Conservation (phyloP, 35 echinoderm and acorn worm species). For the Diadema setosum region DNA sequence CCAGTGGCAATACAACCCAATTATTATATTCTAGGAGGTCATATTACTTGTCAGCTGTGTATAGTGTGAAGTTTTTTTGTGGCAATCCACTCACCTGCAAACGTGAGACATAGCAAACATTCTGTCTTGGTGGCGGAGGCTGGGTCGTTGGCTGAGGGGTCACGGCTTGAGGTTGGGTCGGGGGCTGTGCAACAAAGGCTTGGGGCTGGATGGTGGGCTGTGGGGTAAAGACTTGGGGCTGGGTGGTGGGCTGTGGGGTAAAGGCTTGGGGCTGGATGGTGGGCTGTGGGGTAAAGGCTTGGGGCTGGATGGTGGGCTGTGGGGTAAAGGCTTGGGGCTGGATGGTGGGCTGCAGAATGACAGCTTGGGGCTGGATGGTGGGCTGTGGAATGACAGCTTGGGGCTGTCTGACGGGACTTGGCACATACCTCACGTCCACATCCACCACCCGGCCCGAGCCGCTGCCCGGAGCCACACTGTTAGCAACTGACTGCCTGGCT, state of each 20-base stretch:
- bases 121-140: not conserved
- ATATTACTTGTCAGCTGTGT: no score
- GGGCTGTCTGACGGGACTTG: not conserved
- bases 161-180: not conserved
- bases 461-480: not conserved
- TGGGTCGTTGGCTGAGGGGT: not conserved
- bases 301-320: not conserved
- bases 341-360: not conserved
- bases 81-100: constrained; percentile 82
- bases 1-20: no score
- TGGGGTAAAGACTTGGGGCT: not conserved
- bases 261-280: not conserved
- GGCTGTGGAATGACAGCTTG: no score
- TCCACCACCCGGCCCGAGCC: not conserved
- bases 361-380: not conserved
- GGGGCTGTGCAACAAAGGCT: no score
- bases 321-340: no score
- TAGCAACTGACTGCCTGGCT: not conserved
- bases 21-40: no score
- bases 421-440: not conserved
- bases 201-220: not conserved
- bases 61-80: no score
- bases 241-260: not conserved
- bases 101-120: constrained; percentile 57
- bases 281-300: not conserved